Evolutionary conservation across 2,888 invertebrate genomes (phyloP), one percentile per base, ranked within the genome.

Genomic region (Amiota mariae): DNA sequence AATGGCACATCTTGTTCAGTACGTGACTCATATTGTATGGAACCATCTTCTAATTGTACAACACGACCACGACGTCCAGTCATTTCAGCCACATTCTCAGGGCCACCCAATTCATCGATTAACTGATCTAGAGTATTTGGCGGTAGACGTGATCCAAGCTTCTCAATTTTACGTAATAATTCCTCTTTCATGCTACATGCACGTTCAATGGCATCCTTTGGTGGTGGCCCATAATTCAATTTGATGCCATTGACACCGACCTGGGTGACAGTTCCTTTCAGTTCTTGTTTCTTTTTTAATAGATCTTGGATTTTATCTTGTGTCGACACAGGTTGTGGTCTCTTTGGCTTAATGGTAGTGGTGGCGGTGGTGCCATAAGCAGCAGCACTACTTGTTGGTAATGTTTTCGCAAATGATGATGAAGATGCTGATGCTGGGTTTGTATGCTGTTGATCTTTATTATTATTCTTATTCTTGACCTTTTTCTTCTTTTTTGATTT

Each of bases 31-130:
- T 99, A 99, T 81, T 95, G 95, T 82, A 99, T 96, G 82, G 94
- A 93, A 0, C 98, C 98, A 82, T 97, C 96, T 79, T 98, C 97
- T 0, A 95, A 96, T 86, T 97, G 97, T 1, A 98, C 96, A 54
- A 98, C 97, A 72, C 93, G 92, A 0, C 98, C 98, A 86, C 98
- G 97, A 71, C 99, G 93, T 0, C 99, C 99, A 0, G 99, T 99
- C 99, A 99, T 99, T 93, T 99, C 99, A 0, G 99, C 99, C 0
- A 99, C 99, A 90, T 97, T 96, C 81, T 98, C 97, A 0, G 98
- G 96, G 1, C 99, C 99, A 67, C 99, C 99, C 11, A 99, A 92
- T 88, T 98, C 97, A 90, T 99, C 99, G 78, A 99, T 99, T 12
- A 99, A 92, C 89, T 99, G 98, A 92, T 99, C 99, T 63, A 99